A percentile compares a stretch with the other conserved stretches of the same genome.
These are phyloP conservation scores for Fulmarus glacialis DNA, from an alignment of 2,113 vertebrate genomes.

Conservation along the genomic window DNA sequence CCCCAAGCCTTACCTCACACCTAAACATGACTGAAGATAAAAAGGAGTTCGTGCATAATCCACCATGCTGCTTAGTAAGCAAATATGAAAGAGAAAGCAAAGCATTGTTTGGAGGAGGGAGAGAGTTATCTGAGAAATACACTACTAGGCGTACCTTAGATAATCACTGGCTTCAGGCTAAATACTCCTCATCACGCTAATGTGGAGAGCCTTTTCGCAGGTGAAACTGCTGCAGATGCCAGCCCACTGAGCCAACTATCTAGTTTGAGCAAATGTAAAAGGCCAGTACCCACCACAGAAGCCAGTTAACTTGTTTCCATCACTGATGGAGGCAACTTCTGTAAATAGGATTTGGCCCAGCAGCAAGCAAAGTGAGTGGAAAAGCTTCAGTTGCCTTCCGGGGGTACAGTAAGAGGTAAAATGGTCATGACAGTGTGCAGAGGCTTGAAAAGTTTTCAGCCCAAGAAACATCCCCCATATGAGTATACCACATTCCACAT, in stretches of 20 bases:
- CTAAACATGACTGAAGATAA: accelerated
- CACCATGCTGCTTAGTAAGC: background rate
- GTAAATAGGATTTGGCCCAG: background rate
- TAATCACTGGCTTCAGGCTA: background rate
- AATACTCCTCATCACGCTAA: background rate
- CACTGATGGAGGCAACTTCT: background rate
- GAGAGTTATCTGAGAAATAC: background rate
- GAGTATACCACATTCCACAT: background rate
- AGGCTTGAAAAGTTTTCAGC: background rate
- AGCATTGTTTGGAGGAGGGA: background rate
- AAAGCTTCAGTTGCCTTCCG: background rate
- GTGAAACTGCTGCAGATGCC: background rate
- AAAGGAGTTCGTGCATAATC: background rate
- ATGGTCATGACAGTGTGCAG: accelerated
- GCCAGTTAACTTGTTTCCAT: background rate
- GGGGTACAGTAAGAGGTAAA: accelerated
- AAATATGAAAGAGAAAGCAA: background rate
- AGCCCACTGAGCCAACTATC: background rate
- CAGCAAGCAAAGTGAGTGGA: background rate
- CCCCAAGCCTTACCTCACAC: background rate
- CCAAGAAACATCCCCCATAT: accelerated
- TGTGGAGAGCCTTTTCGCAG: background rate
- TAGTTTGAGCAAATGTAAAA: background rate
- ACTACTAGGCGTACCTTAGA: background rate
- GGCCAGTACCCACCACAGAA: background rate